Base-by-base conservation (phyloP, 2,113 vertebrate species). In the Condylura cristata region DNA sequence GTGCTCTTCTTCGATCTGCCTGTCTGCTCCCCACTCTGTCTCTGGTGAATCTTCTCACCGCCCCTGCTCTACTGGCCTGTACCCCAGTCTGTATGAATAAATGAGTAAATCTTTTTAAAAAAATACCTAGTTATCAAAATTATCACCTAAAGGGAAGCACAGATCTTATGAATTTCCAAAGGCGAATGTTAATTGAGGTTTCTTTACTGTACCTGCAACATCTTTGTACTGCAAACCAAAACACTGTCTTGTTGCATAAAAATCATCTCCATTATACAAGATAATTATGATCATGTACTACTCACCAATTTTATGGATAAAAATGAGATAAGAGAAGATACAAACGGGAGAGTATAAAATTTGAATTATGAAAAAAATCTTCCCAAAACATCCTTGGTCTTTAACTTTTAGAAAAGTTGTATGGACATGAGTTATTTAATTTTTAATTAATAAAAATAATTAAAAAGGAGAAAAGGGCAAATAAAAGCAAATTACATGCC, bases 81-180 rank as follows among this genome's bases (percentile, higher is more conserved):
- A n/a, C n/a, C n/a, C n/a, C n/a, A n/a, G n/a, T n/a, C n/a, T n/a
- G n/a, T n/a, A n/a, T n/a, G n/a, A n/a, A n/a, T n/a, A n/a, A n/a
- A n/a, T n/a, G n/a, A n/a, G n/a, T n/a, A n/a, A n/a, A n/a, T n/a
- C n/a, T n/a, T n/a, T n/a, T n/a, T n/a, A n/a, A n/a, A n/a, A n/a
- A n/a, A n/a, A n/a, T 71, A 24, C 37, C 41, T 53, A 82, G 63
- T 70, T 88, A 93, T 87, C 41, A 90, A 78, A 46, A 88, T 46
- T 72, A 56, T 24, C 18, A 58, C 37, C 41, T n/a, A 71, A 94
- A 81, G 22, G 63, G 44, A 97, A 85, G 18, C 18, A 7, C 6
- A 51, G 17, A 30, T 84, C 74, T 93, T 83, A 72, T 32, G 41
- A 26, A 53, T 76, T 91, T 92, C 71, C 70, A 86, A 80, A 92